These are phyloP conservation scores for Sminthurides aquaticus DNA, from an alignment of 2,888 invertebrate genomes.

Conservation along the genomic window DNA sequence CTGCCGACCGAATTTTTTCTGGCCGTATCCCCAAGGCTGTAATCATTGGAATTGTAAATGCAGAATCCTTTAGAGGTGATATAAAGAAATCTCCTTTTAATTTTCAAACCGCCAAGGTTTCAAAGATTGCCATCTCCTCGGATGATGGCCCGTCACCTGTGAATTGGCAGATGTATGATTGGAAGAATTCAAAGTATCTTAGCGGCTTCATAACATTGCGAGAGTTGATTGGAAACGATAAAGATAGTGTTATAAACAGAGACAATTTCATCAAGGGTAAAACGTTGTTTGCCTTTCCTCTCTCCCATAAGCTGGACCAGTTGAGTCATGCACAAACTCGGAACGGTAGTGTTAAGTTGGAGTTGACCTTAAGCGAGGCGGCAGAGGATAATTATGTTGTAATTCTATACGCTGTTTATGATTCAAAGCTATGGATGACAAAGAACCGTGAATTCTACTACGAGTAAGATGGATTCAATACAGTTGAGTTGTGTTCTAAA, in stretches of 20 bases:
- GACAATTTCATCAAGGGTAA: background rate
- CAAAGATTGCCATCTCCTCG: background rate
- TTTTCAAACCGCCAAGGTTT: too few relatives aligned
- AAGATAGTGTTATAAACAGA: background rate
- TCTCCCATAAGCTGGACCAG: background rate
- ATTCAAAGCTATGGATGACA: background rate
- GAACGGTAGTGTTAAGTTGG: too few relatives aligned
- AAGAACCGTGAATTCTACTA: background rate
- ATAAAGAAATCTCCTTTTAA: too few relatives aligned
- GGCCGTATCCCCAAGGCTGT: too few relatives aligned
- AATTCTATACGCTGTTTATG: background rate
- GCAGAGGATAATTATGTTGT: background rate
- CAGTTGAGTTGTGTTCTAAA: too few relatives aligned
- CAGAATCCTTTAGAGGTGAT: too few relatives aligned
- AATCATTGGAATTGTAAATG: too few relatives aligned
- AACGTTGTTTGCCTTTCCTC: background rate
- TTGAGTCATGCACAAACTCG: background rate
- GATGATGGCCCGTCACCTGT: background rate
- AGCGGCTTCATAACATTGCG: background rate
- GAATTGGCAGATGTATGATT: background rate
- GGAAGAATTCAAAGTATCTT: background rate
- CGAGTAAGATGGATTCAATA: background rate
- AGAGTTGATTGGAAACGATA: background rate
- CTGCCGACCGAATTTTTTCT: too few relatives aligned
- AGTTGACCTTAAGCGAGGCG: background rate